Base-by-base conservation (phyloP, 2,797 vertebrate genomes). In the Chiroxiphia lanceolata region DNA sequence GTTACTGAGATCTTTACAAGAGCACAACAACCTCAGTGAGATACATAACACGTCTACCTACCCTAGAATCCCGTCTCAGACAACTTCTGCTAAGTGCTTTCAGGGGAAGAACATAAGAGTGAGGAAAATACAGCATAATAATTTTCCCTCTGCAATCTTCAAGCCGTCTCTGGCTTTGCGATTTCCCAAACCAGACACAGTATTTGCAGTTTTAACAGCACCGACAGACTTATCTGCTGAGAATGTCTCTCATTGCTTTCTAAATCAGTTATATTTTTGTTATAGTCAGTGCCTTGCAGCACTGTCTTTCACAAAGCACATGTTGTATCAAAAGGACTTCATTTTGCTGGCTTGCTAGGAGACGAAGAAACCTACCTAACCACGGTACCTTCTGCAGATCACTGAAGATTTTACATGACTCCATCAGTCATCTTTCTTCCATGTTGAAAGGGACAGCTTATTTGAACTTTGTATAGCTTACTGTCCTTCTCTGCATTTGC, bases 281-380 rank as follows among this genome's bases (percentile, higher is more conserved):
- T 74, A n/a, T 3, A 85, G 82, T 70, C 81, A 95, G 25, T 74
- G 75, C 21, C 63, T 77, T 87, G 60, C 40, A 77, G 68, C 44
- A 87, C 6, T 7, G 6, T 42, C 40, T 88, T 94, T 87, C 82
- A 87, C 64, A 64, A 65, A 87, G 23, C 8, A 60, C 27, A 6
- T 31, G 11, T 33, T 48, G 25, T 34, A 16, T 70, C 75, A 91
- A 74, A 79, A 87, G 29, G 8, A 70, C 31, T 80, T 87, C 71
- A 40, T 91, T 77, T 80, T 45, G 36, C 68, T 70, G 54, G 11
- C 64, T 83, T 53, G 19, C 33, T 47, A 68, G 85, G 76, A 94
- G 88, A 91, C 50, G 3, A 87, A 80, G 71, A 89, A 95, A 94
- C 63, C 77, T 81, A 89, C 54, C 40, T 76, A 91, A 72, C 45